Conservation (phyloP, 2,797 vertebrate species). For the Emys orbicularis region DNA sequence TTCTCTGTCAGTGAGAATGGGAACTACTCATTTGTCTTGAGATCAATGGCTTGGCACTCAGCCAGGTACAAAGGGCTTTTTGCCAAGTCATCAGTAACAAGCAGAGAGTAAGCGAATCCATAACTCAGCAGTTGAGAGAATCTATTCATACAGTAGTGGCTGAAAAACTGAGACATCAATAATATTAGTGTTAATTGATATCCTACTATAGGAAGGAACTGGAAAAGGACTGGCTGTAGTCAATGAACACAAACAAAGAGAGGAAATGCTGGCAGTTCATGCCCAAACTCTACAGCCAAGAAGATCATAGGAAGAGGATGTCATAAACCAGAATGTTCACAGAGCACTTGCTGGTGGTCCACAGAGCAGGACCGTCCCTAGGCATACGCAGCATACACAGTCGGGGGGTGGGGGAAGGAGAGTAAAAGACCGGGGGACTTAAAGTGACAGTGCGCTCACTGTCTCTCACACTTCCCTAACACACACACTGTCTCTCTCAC, state of each 20-base stretch:
- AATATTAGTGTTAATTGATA: neutral
- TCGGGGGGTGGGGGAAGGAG: no score
- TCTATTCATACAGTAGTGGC: neutral
- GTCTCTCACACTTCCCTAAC: no score
- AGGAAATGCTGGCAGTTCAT: neutral
- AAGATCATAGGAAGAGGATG: neutral
- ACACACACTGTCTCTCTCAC: no score
- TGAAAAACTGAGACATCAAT: neutral
- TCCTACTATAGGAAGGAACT: slow-evolving; percentile 12
- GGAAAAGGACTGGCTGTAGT: neutral
- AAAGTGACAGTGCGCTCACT: no score
- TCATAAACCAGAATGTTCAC: fast-evolving
- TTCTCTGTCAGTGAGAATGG: neutral
- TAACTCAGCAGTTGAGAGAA: neutral
- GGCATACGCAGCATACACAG: no score
- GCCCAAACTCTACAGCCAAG: neutral
- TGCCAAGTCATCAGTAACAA: fast-evolving
- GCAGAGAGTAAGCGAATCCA: neutral
- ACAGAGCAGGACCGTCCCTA: neutral
- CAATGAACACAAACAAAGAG: slow-evolving; percentile 8
- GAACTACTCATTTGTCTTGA: slow-evolving; percentile 6
- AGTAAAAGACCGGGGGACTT: no score
- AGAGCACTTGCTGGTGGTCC: neutral
- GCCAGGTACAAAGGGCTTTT: neutral
- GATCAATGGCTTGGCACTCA: neutral